phyloP scores from a whole-genome alignment of 2,113 vertebrate species.

The Calcarius ornatus region DNA sequence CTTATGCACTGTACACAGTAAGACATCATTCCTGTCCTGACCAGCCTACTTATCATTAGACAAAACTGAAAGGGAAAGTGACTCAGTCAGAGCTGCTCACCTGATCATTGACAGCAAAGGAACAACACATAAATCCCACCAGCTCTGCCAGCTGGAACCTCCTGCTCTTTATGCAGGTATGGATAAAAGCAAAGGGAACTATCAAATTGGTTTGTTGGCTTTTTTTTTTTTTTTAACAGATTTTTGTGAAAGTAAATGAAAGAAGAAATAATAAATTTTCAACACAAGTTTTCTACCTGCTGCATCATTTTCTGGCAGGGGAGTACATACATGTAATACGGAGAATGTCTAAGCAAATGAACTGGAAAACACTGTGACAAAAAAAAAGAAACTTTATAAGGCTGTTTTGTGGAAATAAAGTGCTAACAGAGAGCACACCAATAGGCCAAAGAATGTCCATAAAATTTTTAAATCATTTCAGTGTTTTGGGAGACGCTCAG shows the following conservation, averaged over 20 bases:
- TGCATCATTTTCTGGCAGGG: not conserved
- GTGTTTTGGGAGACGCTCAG: not conserved
- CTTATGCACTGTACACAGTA: not conserved
- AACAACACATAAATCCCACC: not conserved
- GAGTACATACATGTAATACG: not conserved
- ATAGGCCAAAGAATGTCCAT: not conserved
- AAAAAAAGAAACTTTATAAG: not conserved
- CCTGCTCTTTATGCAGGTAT: not conserved
- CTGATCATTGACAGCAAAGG: not conserved
- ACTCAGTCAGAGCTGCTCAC: not conserved
- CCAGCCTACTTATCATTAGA: not conserved
- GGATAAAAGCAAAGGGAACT: not conserved
- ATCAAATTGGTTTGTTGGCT: not conserved
- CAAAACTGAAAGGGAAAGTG: not conserved
- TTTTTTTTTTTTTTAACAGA: not conserved
- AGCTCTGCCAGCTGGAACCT: not conserved
- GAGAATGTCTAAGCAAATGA: not conserved
- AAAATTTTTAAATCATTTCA: not conserved
- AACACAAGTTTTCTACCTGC: not conserved
- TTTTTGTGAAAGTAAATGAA: not conserved
- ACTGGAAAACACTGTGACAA: not conserved
- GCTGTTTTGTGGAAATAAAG: not conserved
- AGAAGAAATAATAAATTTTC: not conserved
- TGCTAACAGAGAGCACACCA: not conserved
- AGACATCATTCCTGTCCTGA: not conserved